A percentile compares a stretch with the other conserved stretches of the same genome.
phyloP scores from a whole-genome alignment of 2,888 invertebrate species.

The Ctenicera cuprea region DNA sequence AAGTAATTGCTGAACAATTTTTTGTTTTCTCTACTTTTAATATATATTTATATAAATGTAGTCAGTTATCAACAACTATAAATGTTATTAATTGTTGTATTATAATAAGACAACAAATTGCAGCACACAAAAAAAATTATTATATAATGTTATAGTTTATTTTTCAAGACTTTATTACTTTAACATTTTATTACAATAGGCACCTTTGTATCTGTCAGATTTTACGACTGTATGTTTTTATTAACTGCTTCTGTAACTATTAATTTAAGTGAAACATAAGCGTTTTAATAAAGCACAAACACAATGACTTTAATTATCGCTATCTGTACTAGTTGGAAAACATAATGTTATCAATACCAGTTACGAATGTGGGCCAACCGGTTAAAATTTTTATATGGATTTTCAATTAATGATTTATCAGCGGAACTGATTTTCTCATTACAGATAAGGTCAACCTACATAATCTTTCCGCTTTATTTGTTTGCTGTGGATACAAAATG shows the following conservation, averaged over 20 bases:
- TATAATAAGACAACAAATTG: no score
- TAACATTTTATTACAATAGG: neutral
- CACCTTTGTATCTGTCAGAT: conserved; percentile 3
- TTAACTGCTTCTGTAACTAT: conserved; percentile 9
- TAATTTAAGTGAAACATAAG: conserved; percentile 21
- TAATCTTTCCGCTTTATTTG: conserved; percentile 35
- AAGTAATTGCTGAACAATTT: no score
- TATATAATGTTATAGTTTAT: no score
- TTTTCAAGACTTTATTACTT: no score
- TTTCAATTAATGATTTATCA: conserved; percentile 48
- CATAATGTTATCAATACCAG: conserved; percentile 39
- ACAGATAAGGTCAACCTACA: conserved; percentile 49
- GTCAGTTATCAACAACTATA: no score
- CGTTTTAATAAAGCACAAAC: conserved; percentile 32
- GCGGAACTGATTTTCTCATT: conserved; percentile 52
- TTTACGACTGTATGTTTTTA: conserved; percentile 1
- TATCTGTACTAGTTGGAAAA: conserved; percentile 37
- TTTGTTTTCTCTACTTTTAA: no score
- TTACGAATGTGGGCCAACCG: conserved; percentile 40
- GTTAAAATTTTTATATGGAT: conserved; percentile 40
- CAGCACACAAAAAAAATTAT: no score
- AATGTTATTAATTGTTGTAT: no score
- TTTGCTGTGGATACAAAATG: conserved; percentile 33
- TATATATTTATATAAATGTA: no score
- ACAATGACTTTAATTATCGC: conserved; percentile 37